Evolutionary conservation across 1,140 invertebrate genomes (phyloP).

Genomic region (Nomia melanderi): DNA sequence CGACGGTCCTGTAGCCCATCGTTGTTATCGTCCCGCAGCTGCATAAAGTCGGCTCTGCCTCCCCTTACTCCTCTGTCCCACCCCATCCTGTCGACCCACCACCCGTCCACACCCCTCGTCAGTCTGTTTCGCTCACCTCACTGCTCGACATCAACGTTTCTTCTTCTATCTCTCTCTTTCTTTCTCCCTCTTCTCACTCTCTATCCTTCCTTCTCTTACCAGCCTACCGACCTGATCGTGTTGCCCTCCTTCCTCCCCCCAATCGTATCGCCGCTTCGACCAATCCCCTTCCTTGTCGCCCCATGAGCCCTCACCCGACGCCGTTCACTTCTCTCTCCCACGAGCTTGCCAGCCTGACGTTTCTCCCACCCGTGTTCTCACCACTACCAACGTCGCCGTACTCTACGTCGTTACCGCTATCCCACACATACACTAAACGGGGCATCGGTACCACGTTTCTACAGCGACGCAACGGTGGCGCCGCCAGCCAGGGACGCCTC

Average conservation of each 20-base stretch:
- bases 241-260: slow-evolving; percentile 40
- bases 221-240: slow-evolving; percentile 44
- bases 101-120: slow-evolving; percentile 42
- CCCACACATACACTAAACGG: neutral
- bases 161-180: slow-evolving; percentile 34
- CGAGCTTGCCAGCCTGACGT: slow-evolving; percentile 47
- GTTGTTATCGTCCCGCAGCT: slow-evolving; percentile 83
- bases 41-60: slow-evolving; percentile 76
- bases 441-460: slow-evolving; percentile 32
- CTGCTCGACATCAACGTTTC: slow-evolving; percentile 44
- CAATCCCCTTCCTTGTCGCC: slow-evolving; percentile 54
- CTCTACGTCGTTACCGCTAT: slow-evolving; percentile 45
- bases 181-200: slow-evolving; percentile 10
- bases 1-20: slow-evolving; percentile 82
- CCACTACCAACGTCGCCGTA: slow-evolving; percentile 32
- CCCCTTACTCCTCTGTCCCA: slow-evolving; percentile 53
- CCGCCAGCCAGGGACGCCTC: slow-evolving; percentile 54
- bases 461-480: slow-evolving; percentile 48
- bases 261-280: slow-evolving; percentile 38
- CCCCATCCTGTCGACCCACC: slow-evolving; percentile 46
- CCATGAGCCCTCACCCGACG: slow-evolving; percentile 33
- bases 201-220: slow-evolving; percentile 27
- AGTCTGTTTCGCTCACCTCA: slow-evolving; percentile 47
- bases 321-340: slow-evolving; percentile 51
- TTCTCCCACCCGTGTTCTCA: slow-evolving; percentile 22